Evolutionary conservation across 2,113 vertebrate species (phyloP).

Genomic region (Phoxinus phoxinus): DNA sequence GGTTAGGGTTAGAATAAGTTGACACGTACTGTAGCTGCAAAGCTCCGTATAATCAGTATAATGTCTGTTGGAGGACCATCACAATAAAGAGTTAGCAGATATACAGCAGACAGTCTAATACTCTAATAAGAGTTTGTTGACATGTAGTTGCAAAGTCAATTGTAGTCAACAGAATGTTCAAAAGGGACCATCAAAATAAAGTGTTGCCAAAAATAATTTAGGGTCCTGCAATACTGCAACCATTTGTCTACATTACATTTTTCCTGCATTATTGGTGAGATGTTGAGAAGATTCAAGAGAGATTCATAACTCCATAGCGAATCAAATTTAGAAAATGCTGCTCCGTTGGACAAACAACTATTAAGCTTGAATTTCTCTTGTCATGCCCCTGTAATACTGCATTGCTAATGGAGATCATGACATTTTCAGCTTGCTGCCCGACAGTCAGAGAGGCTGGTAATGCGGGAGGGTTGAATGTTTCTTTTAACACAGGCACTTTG

Average conservation of each 20-base stretch:
- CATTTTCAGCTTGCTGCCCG: conserved; percentile 21
- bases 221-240: neutral
- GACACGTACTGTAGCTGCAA: too few species aligned
- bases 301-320: neutral
- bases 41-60: too few species aligned
- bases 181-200: too few species aligned
- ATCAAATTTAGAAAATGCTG: neutral
- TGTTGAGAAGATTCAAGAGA: conserved; percentile 3
- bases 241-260: conserved; percentile 3
- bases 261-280: neutral
- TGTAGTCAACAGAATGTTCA: too few species aligned
- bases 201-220: neutral
- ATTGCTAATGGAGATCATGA: conserved; percentile 36
- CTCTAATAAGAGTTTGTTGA: too few species aligned
- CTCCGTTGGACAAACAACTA: conserved; percentile 11
- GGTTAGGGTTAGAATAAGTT: too few species aligned
- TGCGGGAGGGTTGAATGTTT: conserved; percentile 40
- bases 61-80: too few species aligned
- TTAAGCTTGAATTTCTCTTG: conserved; percentile 18
- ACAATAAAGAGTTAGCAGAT: too few species aligned
- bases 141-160: too few species aligned
- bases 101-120: too few species aligned
- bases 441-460: conserved; percentile 25
- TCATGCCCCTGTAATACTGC: conserved; percentile 21
- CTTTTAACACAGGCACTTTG: conserved; percentile 42